A percentile compares a stretch with the other conserved stretches of the same genome.
phyloP scores from a whole-genome alignment of 1,140 invertebrate species.

The Melitaea cinxia region DNA sequence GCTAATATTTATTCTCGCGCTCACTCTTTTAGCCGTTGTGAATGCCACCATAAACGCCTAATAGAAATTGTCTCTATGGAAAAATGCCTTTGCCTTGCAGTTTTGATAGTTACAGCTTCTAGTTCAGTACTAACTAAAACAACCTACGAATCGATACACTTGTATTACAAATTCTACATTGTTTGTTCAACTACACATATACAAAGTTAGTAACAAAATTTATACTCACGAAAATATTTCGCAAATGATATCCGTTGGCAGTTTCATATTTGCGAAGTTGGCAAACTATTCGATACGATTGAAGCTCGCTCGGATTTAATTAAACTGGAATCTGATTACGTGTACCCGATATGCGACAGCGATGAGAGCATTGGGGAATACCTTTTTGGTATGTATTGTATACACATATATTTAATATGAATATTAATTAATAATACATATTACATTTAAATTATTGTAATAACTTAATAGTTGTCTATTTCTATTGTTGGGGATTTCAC shows the following conservation, averaged over 20 bases:
- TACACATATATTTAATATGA: too few species aligned
- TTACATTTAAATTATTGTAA: too few species aligned
- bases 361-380: conserved; percentile 31
- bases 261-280: conserved; percentile 43
- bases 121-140: background rate
- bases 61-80: too few species aligned
- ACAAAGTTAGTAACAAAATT: background rate
- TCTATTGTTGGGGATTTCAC: too few species aligned
- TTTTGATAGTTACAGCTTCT: too few species aligned
- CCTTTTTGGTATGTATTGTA: conserved; percentile 14
- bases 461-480: too few species aligned
- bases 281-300: conserved; percentile 43
- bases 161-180: background rate
- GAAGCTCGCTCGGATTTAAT: conserved; percentile 49
- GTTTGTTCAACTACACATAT: background rate
- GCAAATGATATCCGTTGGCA: conserved; percentile 33
- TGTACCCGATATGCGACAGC: conserved; percentile 19
- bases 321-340: conserved; percentile 50
- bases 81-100: too few species aligned
- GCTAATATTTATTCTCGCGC: too few species aligned
- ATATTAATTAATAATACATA: too few species aligned
- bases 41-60: too few species aligned
- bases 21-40: too few species aligned
- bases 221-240: conserved; percentile 22
- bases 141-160: background rate